Conservation (phyloP, 2,113 vertebrate species). For the Neogale vison region DNA sequence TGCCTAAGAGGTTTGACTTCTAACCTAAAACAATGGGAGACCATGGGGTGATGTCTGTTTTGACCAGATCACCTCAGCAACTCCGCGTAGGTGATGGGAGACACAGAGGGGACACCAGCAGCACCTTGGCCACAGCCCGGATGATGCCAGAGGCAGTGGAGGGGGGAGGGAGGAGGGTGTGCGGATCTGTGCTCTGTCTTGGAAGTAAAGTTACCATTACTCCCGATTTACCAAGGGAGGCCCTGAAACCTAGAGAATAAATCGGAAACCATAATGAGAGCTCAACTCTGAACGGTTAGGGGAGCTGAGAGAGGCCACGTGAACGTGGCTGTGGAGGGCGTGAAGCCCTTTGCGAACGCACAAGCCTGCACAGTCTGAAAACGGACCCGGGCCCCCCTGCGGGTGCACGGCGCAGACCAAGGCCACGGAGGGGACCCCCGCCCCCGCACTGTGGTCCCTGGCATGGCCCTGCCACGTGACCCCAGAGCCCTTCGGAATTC, state of each 20-base stretch:
- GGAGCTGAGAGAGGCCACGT: not conserved
- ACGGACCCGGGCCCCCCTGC: accelerated
- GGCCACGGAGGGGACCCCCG: accelerated
- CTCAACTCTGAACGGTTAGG: accelerated
- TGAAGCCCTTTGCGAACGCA: accelerated
- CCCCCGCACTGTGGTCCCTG: accelerated
- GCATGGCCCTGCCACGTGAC: accelerated
- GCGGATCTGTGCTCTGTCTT: not conserved
- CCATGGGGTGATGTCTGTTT: accelerated
- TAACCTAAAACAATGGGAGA: not conserved
- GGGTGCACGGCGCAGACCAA: accelerated
- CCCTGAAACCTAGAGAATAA: not conserved
- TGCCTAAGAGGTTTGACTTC: not conserved
- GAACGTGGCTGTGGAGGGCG: not conserved
- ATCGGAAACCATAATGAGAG: accelerated
- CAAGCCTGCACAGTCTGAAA: accelerated
- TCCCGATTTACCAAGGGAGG: not conserved
- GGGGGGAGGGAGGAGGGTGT: accelerated
- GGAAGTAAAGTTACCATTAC: not conserved
- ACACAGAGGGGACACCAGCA: not conserved
- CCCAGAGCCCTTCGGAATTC: not conserved
- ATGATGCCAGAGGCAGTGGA: not conserved
- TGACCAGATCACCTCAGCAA: too few relatives aligned
- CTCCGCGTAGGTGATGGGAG: not conserved
- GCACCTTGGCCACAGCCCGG: not conserved